A percentile compares a stretch with the other conserved stretches of the same genome.
phyloP scores from a whole-genome alignment of 2,888 invertebrate species.

The Alloscopus bannaensis region DNA sequence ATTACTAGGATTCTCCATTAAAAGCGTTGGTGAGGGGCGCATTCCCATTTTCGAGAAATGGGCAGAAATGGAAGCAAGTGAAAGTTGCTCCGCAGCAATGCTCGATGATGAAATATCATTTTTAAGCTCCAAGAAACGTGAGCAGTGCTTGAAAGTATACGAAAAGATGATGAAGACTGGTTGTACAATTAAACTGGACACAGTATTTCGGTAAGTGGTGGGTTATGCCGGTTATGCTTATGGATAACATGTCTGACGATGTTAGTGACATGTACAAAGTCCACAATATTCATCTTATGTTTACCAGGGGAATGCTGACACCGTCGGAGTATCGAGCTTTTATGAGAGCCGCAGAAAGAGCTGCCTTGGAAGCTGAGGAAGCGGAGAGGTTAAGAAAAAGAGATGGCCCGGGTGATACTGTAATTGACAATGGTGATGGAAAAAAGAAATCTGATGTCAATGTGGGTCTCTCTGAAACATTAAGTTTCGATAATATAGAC shows the following conservation, averaged over 20 bases:
- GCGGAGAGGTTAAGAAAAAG: slow-evolving; percentile 15
- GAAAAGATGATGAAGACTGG: slow-evolving; percentile 72
- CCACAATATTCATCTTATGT: not conserved
- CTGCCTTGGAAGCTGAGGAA: slow-evolving; percentile 45
- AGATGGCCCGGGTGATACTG: slow-evolving; percentile 21
- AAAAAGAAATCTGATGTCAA: not conserved
- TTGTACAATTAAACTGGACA: slow-evolving; percentile 70
- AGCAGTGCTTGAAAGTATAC: slow-evolving; percentile 71
- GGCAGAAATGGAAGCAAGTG: slow-evolving; percentile 11
- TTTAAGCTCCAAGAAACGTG: slow-evolving; percentile 69
- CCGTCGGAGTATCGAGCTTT: slow-evolving; percentile 71
- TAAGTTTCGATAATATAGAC: too few species aligned
- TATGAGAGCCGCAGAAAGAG: slow-evolving; percentile 67
- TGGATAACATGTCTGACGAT: not conserved
- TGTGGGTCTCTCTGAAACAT: too few species aligned
- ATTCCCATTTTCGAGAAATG: slow-evolving; percentile 44
- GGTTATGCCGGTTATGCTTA: slow-evolving; percentile 13
- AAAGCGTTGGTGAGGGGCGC: slow-evolving; percentile 36
- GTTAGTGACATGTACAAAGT: not conserved
- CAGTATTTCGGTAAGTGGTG: slow-evolving; percentile 70
- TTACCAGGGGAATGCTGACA: slow-evolving; percentile 70
- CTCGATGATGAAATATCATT: slow-evolving; percentile 60
- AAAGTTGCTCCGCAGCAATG: slow-evolving; percentile 34
- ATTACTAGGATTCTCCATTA: slow-evolving; percentile 59
- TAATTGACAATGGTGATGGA: slow-evolving; percentile 10